Conservation (phyloP, 2,797 vertebrate species). For the Diceros bicornis region DNA sequence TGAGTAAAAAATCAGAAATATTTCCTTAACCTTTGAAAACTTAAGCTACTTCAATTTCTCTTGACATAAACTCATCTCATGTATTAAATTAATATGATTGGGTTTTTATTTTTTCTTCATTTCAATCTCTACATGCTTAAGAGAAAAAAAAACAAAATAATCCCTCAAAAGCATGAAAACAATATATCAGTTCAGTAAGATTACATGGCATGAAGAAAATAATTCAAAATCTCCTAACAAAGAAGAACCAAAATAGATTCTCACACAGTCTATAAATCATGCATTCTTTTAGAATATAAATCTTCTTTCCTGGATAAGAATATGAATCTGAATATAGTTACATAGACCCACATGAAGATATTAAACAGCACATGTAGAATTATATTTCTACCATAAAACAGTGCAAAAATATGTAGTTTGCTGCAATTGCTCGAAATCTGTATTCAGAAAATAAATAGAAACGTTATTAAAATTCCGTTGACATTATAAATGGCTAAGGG, state of each 20-base stretch:
- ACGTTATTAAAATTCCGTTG: constrained; percentile 18
- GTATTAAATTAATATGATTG: background rate
- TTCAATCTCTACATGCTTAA: background rate
- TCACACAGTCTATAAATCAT: background rate
- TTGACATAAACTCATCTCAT: background rate
- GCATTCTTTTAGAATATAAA: constrained; percentile 3
- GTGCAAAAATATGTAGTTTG: constrained; percentile 41
- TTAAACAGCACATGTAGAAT: background rate
- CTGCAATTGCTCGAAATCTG: constrained; percentile 9
- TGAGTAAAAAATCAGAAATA: constrained; percentile 51
- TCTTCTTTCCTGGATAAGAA: background rate
- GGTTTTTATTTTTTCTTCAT: constrained; percentile 21
- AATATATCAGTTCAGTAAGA: background rate
- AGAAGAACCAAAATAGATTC: constrained; percentile 2
- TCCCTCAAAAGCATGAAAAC: background rate
- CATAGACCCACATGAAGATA: background rate
- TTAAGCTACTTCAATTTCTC: constrained; percentile 13
- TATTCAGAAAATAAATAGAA: constrained; percentile 38
- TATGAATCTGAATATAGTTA: constrained; percentile 28
- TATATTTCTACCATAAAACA: constrained; percentile 52
- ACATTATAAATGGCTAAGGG: constrained; percentile 54
- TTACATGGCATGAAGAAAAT: constrained; percentile 53
- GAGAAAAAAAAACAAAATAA: constrained; percentile 64
- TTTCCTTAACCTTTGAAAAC: background rate
- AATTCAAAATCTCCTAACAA: background rate